Evolutionary conservation across 2,113 vertebrate genomes (phyloP).

Genomic region (Daubentonia madagascariensis): DNA sequence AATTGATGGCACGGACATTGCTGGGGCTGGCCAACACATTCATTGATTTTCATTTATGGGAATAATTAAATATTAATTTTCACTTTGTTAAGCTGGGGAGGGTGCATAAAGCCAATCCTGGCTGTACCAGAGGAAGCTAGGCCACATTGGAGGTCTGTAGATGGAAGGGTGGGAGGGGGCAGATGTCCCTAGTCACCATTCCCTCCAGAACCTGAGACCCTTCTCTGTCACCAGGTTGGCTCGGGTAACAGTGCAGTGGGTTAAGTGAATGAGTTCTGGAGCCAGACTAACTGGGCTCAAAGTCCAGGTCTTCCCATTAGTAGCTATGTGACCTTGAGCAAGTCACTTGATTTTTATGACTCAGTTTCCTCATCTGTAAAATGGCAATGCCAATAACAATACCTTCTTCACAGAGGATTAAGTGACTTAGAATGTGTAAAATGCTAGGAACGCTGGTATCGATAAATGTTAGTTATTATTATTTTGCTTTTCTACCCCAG

Average conservation of each 20-base stretch:
- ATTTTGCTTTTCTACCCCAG: background rate
- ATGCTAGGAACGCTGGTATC: background rate
- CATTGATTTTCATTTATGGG: slow-evolving; percentile 87
- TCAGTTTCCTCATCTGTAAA: slow-evolving; percentile 43
- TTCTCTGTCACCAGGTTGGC: background rate
- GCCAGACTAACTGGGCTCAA: background rate
- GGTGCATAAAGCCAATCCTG: slow-evolving; percentile 79
- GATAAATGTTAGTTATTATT: background rate
- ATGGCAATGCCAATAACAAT: background rate
- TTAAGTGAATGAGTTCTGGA: background rate
- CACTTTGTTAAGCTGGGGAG: slow-evolving; percentile 87
- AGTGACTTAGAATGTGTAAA: background rate
- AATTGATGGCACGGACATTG: slow-evolving; percentile 68
- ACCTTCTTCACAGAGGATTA: background rate
- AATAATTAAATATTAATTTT: slow-evolving; percentile 91
- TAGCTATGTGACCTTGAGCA: background rate
- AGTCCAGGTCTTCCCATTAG: background rate
- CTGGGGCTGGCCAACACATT: slow-evolving; percentile 77
- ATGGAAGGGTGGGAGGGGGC: background rate
- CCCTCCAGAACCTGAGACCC: background rate
- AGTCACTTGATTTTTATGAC: background rate
- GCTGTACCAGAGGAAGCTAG: slow-evolving; percentile 69
- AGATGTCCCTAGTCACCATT: background rate
- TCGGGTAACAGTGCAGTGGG: background rate
- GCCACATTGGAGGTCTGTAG: slow-evolving; percentile 56